Evolutionary conservation across 2,888 invertebrate species (phyloP).

Genomic region (Melanotus villosus): DNA sequence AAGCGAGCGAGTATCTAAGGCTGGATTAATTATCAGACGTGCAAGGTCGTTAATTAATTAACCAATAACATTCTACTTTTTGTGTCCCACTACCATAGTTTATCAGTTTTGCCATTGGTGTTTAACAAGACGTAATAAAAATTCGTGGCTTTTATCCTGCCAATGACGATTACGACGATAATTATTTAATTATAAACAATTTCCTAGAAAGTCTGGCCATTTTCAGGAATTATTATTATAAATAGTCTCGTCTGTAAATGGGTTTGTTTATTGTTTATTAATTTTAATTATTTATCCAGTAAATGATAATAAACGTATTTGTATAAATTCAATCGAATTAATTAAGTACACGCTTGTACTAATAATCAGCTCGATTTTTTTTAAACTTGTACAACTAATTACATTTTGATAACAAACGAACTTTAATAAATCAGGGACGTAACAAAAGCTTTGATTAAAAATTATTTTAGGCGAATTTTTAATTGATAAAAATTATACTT

Average conservation of each 20-base stretch:
- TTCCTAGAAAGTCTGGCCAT: background rate
- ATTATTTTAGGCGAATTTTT: too few species aligned
- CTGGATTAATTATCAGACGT: too few species aligned
- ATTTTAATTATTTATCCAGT: background rate
- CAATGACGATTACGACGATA: conserved; percentile 5
- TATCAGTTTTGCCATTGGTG: conserved; percentile 8
- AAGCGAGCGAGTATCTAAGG: too few species aligned
- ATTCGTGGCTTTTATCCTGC: background rate
- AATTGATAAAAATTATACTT: too few species aligned
- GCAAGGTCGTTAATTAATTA: background rate
- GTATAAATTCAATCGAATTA: conserved; percentile 4
- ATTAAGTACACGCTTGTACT: too few species aligned
- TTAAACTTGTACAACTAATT: background rate
- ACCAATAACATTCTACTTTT: background rate
- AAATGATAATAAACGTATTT: conserved; percentile 8
- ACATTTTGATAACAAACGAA: too few species aligned
- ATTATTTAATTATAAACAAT: background rate
- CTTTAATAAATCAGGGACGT: too few species aligned
- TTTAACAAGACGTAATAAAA: conserved; percentile 1
- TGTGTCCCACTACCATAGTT: background rate
- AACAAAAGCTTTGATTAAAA: too few species aligned
- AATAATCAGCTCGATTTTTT: background rate
- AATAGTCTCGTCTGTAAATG: background rate
- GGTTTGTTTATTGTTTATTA: background rate
- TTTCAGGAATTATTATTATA: background rate